Conservation (phyloP, 2,797 vertebrate genomes). For the Gouania willdenowi region DNA sequence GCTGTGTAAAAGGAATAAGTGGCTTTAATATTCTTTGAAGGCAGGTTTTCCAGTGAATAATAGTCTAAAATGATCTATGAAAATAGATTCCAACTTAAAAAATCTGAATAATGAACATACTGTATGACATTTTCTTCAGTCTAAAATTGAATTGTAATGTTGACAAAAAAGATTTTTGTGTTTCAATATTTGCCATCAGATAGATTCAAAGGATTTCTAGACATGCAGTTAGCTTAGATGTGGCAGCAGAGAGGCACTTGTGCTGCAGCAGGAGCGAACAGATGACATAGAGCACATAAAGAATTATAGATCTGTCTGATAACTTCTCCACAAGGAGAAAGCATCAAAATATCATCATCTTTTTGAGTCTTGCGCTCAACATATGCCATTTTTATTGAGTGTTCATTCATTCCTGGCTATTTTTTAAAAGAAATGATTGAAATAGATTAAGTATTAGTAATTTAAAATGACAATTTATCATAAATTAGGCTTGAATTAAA, state of each 20-base stretch:
- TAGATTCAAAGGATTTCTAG: slow-evolving; percentile 34
- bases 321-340: slow-evolving; percentile 21
- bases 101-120: slow-evolving; percentile 18
- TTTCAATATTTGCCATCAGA: slow-evolving; percentile 46
- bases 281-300: slow-evolving; percentile 40
- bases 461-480: slow-evolving; percentile 10
- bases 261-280: slow-evolving; percentile 25
- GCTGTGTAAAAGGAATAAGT: slow-evolving; percentile 10
- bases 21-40: slow-evolving; percentile 21
- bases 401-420: slow-evolving; percentile 3
- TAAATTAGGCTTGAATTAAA: slow-evolving; percentile 9
- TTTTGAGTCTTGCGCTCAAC: slow-evolving; percentile 16
- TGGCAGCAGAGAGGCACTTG: slow-evolving; percentile 16
- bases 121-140: slow-evolving; percentile 12
- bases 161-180: slow-evolving; percentile 35
- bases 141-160: slow-evolving; percentile 46
- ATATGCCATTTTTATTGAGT: not conserved
- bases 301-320: slow-evolving; percentile 37
- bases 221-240: slow-evolving; percentile 19
- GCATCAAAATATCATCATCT: slow-evolving; percentile 32
- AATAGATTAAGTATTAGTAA: too few species aligned
- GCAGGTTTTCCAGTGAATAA: slow-evolving; percentile 7
- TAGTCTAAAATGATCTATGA: slow-evolving; percentile 2
- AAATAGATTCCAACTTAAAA: slow-evolving; percentile 11
- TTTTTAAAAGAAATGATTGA: slow-evolving; percentile 8